Evolutionary conservation across 2,888 invertebrate genomes (phyloP).

Genomic region (Trissoscelio sp.): DNA sequence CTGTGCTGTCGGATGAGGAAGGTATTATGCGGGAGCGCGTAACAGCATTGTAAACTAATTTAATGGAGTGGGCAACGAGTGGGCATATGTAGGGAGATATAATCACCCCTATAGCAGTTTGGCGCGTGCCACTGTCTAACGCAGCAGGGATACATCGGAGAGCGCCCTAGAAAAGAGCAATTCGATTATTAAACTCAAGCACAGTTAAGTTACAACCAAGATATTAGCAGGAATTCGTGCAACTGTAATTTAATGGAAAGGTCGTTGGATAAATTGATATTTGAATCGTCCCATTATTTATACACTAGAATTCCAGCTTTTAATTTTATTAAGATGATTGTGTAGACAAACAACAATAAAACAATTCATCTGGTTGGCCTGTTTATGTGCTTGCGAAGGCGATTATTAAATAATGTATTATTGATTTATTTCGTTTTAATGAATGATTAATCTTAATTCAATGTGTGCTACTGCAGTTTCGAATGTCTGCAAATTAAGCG

Average conservation of each 20-base stretch:
- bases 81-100: constrained; percentile 63
- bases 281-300: constrained; percentile 22
- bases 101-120: constrained; percentile 67
- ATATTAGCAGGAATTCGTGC: constrained; percentile 40
- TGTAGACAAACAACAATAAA: background rate
- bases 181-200: constrained; percentile 73
- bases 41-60: constrained; percentile 71
- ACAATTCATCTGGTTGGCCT: background rate
- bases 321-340: constrained; percentile 5
- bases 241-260: constrained; percentile 21
- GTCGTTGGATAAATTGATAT: constrained; percentile 30
- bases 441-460: constrained; percentile 11
- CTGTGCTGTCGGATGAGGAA: constrained; percentile 56
- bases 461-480: background rate
- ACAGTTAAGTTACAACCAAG: constrained; percentile 41
- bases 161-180: constrained; percentile 72
- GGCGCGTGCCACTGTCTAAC: constrained; percentile 71
- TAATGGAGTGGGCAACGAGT: constrained; percentile 69
- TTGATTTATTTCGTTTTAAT: background rate
- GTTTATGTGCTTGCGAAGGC: background rate
- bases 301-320: background rate
- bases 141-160: constrained; percentile 62
- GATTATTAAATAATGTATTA: background rate
- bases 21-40: constrained; percentile 65
- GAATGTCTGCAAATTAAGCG: background rate